A percentile compares a stretch with the other conserved stretches of the same genome.
phyloP scores from a whole-genome alignment of 2,797 vertebrate species.

The Helostoma temminkii region DNA sequence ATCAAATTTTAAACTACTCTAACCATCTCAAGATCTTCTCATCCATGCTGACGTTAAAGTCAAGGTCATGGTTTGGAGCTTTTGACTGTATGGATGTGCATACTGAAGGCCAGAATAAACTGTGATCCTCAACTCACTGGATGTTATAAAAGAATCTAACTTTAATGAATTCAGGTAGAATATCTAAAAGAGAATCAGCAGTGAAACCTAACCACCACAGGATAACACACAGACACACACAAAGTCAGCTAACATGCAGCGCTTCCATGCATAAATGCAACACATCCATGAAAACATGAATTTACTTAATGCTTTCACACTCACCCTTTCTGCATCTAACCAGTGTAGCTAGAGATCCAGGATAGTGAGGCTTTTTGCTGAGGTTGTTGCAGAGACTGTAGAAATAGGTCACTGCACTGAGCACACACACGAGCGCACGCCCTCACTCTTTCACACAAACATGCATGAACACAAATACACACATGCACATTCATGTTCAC shows the following conservation, averaged over 20 bases:
- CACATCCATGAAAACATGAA: slow-evolving; percentile 47
- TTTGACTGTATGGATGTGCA: not conserved
- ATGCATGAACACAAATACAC: slow-evolving; percentile 32
- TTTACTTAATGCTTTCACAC: slow-evolving; percentile 44
- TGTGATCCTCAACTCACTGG: not conserved
- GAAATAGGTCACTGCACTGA: slow-evolving; percentile 80
- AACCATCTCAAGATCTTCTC: not conserved
- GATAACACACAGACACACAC: not conserved
- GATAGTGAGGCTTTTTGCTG: slow-evolving; percentile 68
- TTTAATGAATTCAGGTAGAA: slow-evolving; percentile 39
- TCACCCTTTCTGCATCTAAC: slow-evolving; percentile 49
- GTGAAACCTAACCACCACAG: slow-evolving; percentile 6
- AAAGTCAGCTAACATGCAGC: slow-evolving; percentile 13
- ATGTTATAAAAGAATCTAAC: slow-evolving; percentile 20
- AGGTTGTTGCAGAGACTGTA: slow-evolving; percentile 75
- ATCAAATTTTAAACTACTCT: not conserved
- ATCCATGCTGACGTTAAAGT: not conserved
- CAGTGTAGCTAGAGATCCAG: slow-evolving; percentile 53
- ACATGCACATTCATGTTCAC: slow-evolving; percentile 22
- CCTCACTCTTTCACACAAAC: slow-evolving; percentile 5
- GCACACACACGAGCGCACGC: slow-evolving; percentile 35
- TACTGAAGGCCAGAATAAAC: not conserved
- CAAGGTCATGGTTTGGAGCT: not conserved
- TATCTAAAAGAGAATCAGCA: slow-evolving; percentile 15
- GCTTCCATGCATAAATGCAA: slow-evolving; percentile 46